Base-by-base conservation (phyloP, 2,888 invertebrate species). In the Agonum fuliginosum region DNA sequence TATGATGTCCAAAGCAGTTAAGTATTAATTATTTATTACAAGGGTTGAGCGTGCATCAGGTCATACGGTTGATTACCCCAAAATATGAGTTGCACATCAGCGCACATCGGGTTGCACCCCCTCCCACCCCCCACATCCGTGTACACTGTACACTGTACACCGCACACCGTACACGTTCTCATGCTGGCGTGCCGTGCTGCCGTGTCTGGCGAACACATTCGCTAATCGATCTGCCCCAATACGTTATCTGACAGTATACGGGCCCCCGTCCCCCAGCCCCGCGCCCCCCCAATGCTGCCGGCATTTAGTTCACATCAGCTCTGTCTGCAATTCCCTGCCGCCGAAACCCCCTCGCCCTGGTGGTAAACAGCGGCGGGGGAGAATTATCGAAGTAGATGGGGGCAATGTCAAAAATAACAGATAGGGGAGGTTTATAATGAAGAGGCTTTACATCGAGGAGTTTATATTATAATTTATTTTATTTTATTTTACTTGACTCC, bases 171-270 rank as follows among this genome's bases (percentile, higher is more conserved):
- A 17, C 14, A 8, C 17, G 27, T n/a, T 30, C 27, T 6, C 17
- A 17, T 27, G 54, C 17, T 22, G 19, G 67, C 20, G 67, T 41
- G 67, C 67, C 67, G 67, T 6, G 67, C 65, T 12, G 54, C 54
- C 46, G 46, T 24, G 62, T 10, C 5, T 19, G 27, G 46, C 22
- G 69, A 70, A 70, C 70, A 70, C 70, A 70, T 70, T 70, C 46
- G 70, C 46, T 70, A 70, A 70, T 70, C 70, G 70, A 70, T 70
- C 27, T 70, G 70, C 70, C 70, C 70, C 70, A 70, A 70, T 70
- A 70, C 70, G 70, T 70, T 70, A 70, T 70, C 70, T 70, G 70
- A 70, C 70, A 46, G 70, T 46, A 46, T 43, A 43, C 46, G 70
- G 17, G 34, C 22, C 19, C 67, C 67, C 1, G 17, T 22, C 70